Evolutionary conservation across 2,797 vertebrate species (phyloP).

Genomic region (Chaetodon trifasciatus): DNA sequence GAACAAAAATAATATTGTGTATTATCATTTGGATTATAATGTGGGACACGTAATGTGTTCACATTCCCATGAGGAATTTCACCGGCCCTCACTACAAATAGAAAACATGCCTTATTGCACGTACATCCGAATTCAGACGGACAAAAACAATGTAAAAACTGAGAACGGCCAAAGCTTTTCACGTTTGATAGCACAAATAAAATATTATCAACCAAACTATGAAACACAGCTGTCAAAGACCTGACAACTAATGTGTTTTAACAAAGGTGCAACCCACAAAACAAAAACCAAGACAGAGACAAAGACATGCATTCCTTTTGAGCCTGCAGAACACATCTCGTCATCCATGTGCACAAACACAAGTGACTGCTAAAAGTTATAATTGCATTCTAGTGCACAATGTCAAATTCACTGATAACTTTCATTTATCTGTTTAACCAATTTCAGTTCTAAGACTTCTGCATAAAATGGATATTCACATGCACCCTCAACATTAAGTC

Average conservation of each 20-base stretch:
- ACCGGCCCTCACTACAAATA: constrained; percentile 49
- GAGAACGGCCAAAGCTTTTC: background rate
- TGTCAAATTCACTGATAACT: background rate
- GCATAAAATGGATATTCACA: background rate
- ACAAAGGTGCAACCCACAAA: background rate
- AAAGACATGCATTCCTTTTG: background rate
- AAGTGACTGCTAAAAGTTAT: background rate
- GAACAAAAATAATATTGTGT: constrained; percentile 42
- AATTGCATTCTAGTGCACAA: background rate
- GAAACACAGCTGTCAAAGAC: background rate
- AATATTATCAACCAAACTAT: background rate
- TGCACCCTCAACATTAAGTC: background rate
- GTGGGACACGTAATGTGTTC: constrained; percentile 52
- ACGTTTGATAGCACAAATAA: background rate
- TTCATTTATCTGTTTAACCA: background rate
- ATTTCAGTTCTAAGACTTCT: background rate
- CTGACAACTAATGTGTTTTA: background rate
- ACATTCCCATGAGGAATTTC: constrained; percentile 64
- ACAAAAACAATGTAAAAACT: constrained; percentile 8
- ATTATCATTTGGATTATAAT: constrained; percentile 61
- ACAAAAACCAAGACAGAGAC: background rate
- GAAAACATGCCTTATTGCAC: constrained; percentile 51
- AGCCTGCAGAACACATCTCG: background rate
- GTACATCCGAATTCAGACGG: constrained; percentile 47
- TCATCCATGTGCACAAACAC: background rate